Percentiles rank a stretch among this genome's conserved stretches.
phyloP scores from a whole-genome alignment of 2,113 vertebrate genomes.

The Cryptotis parvus region DNA sequence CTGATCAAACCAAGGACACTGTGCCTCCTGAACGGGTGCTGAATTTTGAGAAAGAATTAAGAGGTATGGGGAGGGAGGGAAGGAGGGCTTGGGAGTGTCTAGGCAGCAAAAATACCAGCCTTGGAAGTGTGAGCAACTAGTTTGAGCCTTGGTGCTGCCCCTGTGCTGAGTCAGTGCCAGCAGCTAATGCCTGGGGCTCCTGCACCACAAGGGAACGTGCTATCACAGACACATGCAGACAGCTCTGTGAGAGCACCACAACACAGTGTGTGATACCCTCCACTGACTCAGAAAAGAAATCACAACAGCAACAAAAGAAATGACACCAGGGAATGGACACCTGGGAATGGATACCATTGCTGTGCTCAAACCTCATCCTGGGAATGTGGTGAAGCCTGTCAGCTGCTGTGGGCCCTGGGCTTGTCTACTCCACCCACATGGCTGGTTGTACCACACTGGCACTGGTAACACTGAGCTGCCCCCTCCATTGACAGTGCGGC shows the following conservation, averaged over 20 bases:
- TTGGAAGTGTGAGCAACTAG: too few relatives aligned
- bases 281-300: neutral
- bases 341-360: too few relatives aligned
- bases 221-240: too few relatives aligned
- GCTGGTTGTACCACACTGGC: neutral
- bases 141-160: too few relatives aligned
- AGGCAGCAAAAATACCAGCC: too few relatives aligned
- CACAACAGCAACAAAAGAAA: neutral
- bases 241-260: too few relatives aligned
- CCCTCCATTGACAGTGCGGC: neutral
- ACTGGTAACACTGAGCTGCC: neutral
- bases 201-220: too few relatives aligned
- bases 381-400: rapidly evolving
- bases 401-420: neutral
- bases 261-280: too few relatives aligned
- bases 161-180: too few relatives aligned
- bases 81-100: too few relatives aligned
- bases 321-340: neutral
- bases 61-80: too few relatives aligned
- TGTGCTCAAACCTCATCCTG: neutral
- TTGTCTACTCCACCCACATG: neutral
- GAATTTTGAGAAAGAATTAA: neutral
- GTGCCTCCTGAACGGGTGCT: neutral
- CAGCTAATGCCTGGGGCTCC: too few relatives aligned
- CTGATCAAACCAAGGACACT: neutral